phyloP scores from a whole-genome alignment of 2,888 invertebrate genomes.

The Mythimna pallens region DNA sequence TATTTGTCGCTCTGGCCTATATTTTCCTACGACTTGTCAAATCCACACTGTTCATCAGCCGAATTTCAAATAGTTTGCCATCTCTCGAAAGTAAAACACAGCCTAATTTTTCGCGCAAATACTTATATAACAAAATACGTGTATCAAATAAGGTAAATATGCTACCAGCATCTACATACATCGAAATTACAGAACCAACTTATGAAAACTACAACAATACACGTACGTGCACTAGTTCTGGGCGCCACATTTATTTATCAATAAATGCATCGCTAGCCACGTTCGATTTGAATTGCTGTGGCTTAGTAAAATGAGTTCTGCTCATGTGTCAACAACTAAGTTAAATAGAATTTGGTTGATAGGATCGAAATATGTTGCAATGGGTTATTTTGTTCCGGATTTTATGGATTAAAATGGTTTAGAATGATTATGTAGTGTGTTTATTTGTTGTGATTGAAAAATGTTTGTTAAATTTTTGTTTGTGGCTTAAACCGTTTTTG shows the following conservation, averaged over 20 bases:
- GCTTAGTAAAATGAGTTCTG: slow-evolving; percentile 80
- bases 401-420: slow-evolving; percentile 35
- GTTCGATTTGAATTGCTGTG: slow-evolving; percentile 71
- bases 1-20: no score
- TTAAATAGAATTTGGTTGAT: slow-evolving; percentile 71
- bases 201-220: slow-evolving; percentile 24
- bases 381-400: slow-evolving; percentile 30
- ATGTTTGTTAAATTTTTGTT: background rate
- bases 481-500: background rate
- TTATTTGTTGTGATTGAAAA: slow-evolving; percentile 9
- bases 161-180: background rate
- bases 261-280: slow-evolving; percentile 46
- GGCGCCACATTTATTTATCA: slow-evolving; percentile 55
- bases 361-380: slow-evolving; percentile 59
- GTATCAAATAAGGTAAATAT: background rate
- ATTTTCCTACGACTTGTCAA: no score
- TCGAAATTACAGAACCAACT: slow-evolving; percentile 15
- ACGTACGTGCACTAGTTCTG: slow-evolving; percentile 23
- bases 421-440: slow-evolving; percentile 4
- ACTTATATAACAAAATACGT: background rate
- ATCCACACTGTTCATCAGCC: no score
- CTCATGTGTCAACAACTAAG: slow-evolving; percentile 66
- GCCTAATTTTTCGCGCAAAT: background rate
- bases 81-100: no score
- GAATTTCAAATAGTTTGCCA: no score